Evolutionary conservation across 2,113 vertebrate genomes (phyloP), one percentile per base, ranked within the genome.

Genomic region (Aix galericulata): DNA sequence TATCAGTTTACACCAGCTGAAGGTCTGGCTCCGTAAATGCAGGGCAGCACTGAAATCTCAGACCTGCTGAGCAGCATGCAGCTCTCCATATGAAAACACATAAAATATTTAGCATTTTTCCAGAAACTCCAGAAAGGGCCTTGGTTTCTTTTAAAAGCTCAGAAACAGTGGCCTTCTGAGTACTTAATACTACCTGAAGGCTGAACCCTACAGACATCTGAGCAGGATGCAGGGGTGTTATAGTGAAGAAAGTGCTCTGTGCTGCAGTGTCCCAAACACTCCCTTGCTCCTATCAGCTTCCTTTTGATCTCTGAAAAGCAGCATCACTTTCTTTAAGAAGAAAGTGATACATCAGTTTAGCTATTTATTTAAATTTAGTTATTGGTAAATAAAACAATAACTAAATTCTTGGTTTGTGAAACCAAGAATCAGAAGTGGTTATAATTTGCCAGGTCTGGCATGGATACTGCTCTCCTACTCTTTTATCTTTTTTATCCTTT

Each of bases 1-100:
- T 86, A 91, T 93, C 59, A 81, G 36, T 78, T 86, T 91, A 79
- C 10, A 86, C 40, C 32, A 85, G 62, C 71, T 82, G 58, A 96
- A 89, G 56, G 18, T 85, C 38, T 82, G 42, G 62, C 74, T 89
- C 11, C 46, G 23, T 67, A 91, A 94, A 79, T 62, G 55, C 59
- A 79, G 31, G 74, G 59, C 44, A 80, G 18, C 63, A 32, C 0
- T 94, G 81, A 91, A 50, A 77, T 82, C 89, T 89, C 75, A 89
- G 62, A 76, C 36, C 58, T 73, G 25, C 91, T 91, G 71, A 87
- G 62, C 32, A 79, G 17, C 53, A 38, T 58, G 59, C 44, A 25
- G 2, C 3, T 84, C 8, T 44, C 53, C 14, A 7, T 80, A 76
- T 56, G 79, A 75, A 94, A 91, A 56, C 62, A 78, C 31, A 69